Evolutionary conservation across 1,140 invertebrate species (phyloP), one percentile per base, ranked within the genome.

Genomic region (Berghia stephanieae): DNA sequence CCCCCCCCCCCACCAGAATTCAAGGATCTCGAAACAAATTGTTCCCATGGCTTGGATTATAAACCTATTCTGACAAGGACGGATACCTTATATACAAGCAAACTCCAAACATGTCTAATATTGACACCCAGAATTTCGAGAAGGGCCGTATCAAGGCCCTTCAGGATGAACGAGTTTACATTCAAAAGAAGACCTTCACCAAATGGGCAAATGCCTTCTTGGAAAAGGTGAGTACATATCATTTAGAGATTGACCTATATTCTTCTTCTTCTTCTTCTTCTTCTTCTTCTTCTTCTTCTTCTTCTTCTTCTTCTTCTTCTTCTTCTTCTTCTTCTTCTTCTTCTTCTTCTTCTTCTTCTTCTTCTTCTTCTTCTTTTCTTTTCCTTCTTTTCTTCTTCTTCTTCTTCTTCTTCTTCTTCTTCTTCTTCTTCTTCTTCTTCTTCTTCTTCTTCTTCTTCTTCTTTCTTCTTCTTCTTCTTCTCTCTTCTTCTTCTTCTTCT

Each of bases 121-220:
- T 83, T 70, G 84, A 86, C 66, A 79, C 83, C 31, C 83, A 86
- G 63, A 97, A 98, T 89, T 99, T 98, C 90, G 97, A 99, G 92
- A 95, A 95, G 90, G 95, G 95, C 84, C 94, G 97, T 75, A 99
- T 99, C 86, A 95, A 96, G 91, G 95, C 96, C 85, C 92, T 99
- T 85, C 96, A 98, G 88, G 96, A 99, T 89, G 98, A 99, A 91
- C 93, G 98, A 79, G 91, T 98, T 74, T 94, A 98, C 89, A 99
- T 99, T 83, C 98, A 99, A 91, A 99, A 99, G 92, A 99, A 99
- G 90, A 99, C 98, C 8, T 99, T 99, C 90, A 99, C 98, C 85
- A 99, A 99, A 97, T 99, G 98, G 98, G 97, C 98, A 93, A 99
- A 99, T 91, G 98, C 96, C 1, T 99, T 98, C 90, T 91, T 99